Evolutionary conservation across 2,888 invertebrate species (phyloP).

Genomic region (Hirudinaria manillensis): DNA sequence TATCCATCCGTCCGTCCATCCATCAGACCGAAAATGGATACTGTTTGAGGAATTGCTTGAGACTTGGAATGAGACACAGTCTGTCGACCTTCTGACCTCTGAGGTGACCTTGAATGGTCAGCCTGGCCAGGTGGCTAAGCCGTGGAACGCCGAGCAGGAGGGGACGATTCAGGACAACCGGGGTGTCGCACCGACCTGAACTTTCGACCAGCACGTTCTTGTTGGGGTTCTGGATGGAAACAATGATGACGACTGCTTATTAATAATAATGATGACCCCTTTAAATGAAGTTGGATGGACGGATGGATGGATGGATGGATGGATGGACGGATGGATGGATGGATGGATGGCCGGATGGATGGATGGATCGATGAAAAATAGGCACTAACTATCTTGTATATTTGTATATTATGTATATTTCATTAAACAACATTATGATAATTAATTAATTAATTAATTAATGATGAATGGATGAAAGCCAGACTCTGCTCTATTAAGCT

Average conservation of each 20-base stretch:
- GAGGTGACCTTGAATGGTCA: constrained; percentile 6
- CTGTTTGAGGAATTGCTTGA: constrained; percentile 18
- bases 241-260: background rate
- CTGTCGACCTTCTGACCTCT: constrained; percentile 5
- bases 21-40: constrained; percentile 21
- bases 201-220: constrained; percentile 25
- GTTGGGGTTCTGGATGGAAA: constrained; percentile 14
- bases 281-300: background rate
- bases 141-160: background rate
- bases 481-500: no score
- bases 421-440: no score
- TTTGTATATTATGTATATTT: no score
- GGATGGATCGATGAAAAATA: no score
- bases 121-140: constrained; percentile 20
- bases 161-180: constrained; percentile 8
- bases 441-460: no score
- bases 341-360: no score
- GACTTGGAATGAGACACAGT: background rate
- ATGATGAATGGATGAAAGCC: no score
- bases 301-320: background rate
- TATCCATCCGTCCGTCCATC: no score
- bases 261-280: background rate
- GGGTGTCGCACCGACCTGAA: constrained; percentile 27
- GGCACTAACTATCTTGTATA: no score
- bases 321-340: background rate